A percentile compares a stretch with the other conserved stretches of the same genome.
Evolutionary conservation across 2,113 vertebrate species (phyloP).

Genomic region (Ictalurus punctatus): DNA sequence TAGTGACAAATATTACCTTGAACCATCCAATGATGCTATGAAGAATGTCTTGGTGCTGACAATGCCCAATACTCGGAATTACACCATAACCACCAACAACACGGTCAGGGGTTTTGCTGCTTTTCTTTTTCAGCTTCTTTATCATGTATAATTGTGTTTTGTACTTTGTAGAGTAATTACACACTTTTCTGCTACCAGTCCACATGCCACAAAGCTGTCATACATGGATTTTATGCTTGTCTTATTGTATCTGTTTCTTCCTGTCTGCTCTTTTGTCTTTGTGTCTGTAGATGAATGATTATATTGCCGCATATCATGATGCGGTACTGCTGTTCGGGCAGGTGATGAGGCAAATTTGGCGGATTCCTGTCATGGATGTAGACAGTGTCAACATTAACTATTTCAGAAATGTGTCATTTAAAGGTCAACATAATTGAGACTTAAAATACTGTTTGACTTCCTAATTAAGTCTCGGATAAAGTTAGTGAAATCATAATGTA

Average conservation of each 20-base stretch:
- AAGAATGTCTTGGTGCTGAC: constrained; percentile 89
- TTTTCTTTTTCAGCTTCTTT: background rate
- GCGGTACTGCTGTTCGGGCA: constrained; percentile 82
- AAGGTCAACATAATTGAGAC: constrained; percentile 68
- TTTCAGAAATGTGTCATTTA: constrained; percentile 82
- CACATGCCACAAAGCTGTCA: background rate
- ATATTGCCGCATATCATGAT: constrained; percentile 83
- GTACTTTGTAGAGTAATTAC: background rate
- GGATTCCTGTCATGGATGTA: background rate
- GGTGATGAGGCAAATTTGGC: constrained; percentile 74
- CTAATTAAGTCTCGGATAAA: background rate
- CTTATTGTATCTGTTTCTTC: background rate
- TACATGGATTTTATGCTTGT: background rate
- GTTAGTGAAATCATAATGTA: background rate
- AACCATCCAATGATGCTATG: constrained; percentile 72
- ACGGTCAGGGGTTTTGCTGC: constrained; percentile 55
- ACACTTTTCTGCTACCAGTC: background rate
- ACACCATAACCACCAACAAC: constrained; percentile 58
- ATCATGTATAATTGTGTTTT: background rate
- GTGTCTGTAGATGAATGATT: constrained; percentile 78
- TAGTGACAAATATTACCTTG: constrained; percentile 81
- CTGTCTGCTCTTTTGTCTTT: background rate
- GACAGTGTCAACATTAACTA: constrained; percentile 61
- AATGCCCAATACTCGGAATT: constrained; percentile 70
- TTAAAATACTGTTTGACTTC: background rate